These are phyloP conservation scores for Neuroscelio doddi DNA, from an alignment of 2,888 invertebrate species.

Conservation along the genomic window DNA sequence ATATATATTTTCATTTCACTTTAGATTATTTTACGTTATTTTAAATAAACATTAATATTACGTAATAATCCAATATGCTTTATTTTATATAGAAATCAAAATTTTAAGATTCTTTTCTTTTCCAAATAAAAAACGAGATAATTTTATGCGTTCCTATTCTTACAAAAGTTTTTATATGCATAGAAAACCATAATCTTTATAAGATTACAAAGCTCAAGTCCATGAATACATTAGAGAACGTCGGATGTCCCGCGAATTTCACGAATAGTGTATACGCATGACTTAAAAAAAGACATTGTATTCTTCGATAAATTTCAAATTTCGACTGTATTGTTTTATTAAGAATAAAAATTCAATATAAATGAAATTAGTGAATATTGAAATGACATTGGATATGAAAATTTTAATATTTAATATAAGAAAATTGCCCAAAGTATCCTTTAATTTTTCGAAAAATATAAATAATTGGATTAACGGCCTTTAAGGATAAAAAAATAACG, in stretches of 20 bases:
- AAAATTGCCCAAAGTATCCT: background rate
- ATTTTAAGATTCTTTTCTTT: background rate
- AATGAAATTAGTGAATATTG: too few relatives aligned
- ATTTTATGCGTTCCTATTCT: slow-evolving; percentile 7
- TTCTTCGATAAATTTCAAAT: background rate
- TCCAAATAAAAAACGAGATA: background rate
- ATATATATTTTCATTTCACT: too few relatives aligned
- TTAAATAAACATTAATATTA: background rate
- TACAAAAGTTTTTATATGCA: slow-evolving; percentile 27
- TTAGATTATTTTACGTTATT: too few relatives aligned
- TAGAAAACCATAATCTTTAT: slow-evolving; percentile 23
- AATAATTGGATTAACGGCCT: too few relatives aligned
- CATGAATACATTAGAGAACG: slow-evolving; percentile 33
- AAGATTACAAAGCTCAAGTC: slow-evolving; percentile 15
- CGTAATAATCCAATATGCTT: background rate
- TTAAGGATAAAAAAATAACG: too few relatives aligned
- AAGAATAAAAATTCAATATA: too few relatives aligned
- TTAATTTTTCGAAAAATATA: background rate
- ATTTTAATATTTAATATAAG: background rate
- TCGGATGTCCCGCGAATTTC: slow-evolving; percentile 5
- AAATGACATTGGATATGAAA: background rate
- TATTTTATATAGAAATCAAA: background rate
- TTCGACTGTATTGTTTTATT: too few relatives aligned
- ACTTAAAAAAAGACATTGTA: slow-evolving; percentile 4
- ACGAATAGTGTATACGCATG: slow-evolving; percentile 11